These are phyloP conservation scores for Yponomeuta cagnagella DNA, from an alignment of 2,888 invertebrate genomes.

Conservation along the genomic window DNA sequence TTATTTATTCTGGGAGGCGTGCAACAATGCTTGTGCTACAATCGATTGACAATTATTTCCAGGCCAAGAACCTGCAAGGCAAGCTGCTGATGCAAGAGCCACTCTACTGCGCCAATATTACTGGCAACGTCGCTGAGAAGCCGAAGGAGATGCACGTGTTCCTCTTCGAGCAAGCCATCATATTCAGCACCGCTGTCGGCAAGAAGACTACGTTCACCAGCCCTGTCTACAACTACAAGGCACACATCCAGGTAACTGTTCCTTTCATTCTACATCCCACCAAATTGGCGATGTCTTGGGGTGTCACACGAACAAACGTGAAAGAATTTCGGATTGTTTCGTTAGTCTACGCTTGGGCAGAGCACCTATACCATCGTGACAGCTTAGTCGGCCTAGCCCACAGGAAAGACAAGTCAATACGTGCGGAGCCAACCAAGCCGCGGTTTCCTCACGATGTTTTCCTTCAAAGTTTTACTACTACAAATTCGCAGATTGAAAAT, in stretches of 20 bases:
- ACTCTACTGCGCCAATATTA: slow-evolving; percentile 81
- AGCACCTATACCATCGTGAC: too few species aligned
- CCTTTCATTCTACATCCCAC: neutral
- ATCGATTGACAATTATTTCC: slow-evolving; percentile 21
- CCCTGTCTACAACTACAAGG: slow-evolving; percentile 96
- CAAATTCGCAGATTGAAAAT: too few species aligned
- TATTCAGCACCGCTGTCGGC: slow-evolving; percentile 95
- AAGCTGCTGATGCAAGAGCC: slow-evolving; percentile 92
- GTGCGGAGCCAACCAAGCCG: too few species aligned
- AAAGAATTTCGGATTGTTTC: neutral
- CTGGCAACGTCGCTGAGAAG: slow-evolving; percentile 50
- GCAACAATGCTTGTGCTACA: neutral
- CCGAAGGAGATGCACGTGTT: slow-evolving; percentile 93
- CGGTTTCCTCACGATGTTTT: too few species aligned
- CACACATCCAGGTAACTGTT: slow-evolving; percentile 90
- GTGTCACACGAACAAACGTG: neutral
- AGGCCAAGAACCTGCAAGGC: slow-evolving; percentile 98
- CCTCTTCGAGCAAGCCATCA: slow-evolving; percentile 98
- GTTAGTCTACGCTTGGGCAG: neutral
- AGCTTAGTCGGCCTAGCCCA: too few species aligned
- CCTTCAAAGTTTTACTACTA: too few species aligned
- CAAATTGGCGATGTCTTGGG: too few species aligned
- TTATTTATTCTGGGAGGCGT: too few species aligned
- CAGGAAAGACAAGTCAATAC: too few species aligned
- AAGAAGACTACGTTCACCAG: slow-evolving; percentile 94